Conservation (phyloP, 2,888 invertebrate species). For the Harpalus rufipes region DNA sequence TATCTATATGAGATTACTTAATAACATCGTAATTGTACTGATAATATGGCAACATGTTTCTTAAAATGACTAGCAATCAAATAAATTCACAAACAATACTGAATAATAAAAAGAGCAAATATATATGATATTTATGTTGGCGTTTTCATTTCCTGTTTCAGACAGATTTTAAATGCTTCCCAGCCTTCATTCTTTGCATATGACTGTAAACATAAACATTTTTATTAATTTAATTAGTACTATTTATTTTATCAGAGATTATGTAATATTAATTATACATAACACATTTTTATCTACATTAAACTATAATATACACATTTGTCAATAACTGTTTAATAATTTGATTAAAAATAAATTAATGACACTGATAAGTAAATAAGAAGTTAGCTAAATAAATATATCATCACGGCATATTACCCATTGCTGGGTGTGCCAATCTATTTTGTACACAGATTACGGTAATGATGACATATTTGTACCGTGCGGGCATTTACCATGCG, state of each 20-base stretch:
- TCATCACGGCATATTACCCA: too few species aligned
- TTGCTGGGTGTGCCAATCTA: too few species aligned
- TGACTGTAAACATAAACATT: conserved; percentile 82
- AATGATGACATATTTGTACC: too few species aligned
- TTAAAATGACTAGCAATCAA: conserved; percentile 45
- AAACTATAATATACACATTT: too few species aligned
- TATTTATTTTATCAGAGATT: background rate
- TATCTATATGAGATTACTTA: conserved; percentile 17
- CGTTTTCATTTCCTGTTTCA: conserved; percentile 94
- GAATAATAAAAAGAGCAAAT: conserved; percentile 38
- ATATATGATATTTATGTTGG: conserved; percentile 76
- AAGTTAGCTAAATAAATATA: too few species aligned
- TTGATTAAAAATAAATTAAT: too few species aligned
- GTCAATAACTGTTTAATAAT: too few species aligned
- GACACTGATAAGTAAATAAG: too few species aligned
- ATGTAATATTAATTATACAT: background rate
- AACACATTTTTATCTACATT: too few species aligned
- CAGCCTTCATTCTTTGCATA: conserved; percentile 93
- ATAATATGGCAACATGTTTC: conserved; percentile 51
- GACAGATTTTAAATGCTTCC: conserved; percentile 94
- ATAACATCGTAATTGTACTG: conserved; percentile 53
- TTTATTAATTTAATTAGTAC: conserved; percentile 15
- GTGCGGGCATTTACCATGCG: too few species aligned
- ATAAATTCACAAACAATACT: conserved; percentile 45
- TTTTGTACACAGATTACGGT: too few species aligned